Percentiles rank a stretch among this genome's conserved stretches.
These are phyloP conservation scores for Parthenolecanium corni DNA, from an alignment of 2,888 invertebrate species.

Conservation along the genomic window DNA sequence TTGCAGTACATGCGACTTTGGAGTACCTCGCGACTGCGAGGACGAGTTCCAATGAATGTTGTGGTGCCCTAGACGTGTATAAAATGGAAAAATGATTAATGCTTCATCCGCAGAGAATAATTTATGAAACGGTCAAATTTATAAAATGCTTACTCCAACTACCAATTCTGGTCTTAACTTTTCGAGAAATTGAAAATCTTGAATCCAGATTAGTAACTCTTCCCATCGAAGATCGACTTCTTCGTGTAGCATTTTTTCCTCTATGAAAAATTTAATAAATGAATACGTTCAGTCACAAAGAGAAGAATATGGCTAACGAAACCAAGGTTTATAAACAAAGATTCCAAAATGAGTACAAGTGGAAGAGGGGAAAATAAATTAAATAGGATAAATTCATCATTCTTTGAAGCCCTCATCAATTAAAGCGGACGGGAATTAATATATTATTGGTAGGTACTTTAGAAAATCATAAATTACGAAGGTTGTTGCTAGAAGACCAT, in stretches of 20 bases:
- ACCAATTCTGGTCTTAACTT: constrained; percentile 42
- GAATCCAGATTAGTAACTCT: constrained; percentile 48
- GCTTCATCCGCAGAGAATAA: constrained; percentile 5
- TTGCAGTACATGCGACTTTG: constrained; percentile 63
- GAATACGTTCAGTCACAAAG: no score
- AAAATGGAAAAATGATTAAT: no score
- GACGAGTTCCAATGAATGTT: constrained; percentile 61
- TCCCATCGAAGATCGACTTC: constrained; percentile 61
- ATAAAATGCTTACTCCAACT: constrained; percentile 37
- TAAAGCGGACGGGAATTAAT: no score
- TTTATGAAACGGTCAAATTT: background rate
- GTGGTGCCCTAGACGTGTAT: constrained; percentile 44
- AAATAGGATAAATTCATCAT: no score
- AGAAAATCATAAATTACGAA: no score
- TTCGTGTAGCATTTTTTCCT: constrained; percentile 63
- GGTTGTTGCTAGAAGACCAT: no score
- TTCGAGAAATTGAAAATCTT: constrained; percentile 45
- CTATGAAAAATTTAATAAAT: constrained; percentile 38
- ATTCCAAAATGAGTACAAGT: no score
- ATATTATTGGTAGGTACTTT: no score
- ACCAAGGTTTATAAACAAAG: no score
- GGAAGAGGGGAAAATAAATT: no score
- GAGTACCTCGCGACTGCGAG: constrained; percentile 61
- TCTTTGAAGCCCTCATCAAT: no score
- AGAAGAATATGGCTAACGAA: no score